These are phyloP conservation scores for Akabosia matsudoensis DNA, from an alignment of 1,140 invertebrate genomes.

Conservation along the genomic window DNA sequence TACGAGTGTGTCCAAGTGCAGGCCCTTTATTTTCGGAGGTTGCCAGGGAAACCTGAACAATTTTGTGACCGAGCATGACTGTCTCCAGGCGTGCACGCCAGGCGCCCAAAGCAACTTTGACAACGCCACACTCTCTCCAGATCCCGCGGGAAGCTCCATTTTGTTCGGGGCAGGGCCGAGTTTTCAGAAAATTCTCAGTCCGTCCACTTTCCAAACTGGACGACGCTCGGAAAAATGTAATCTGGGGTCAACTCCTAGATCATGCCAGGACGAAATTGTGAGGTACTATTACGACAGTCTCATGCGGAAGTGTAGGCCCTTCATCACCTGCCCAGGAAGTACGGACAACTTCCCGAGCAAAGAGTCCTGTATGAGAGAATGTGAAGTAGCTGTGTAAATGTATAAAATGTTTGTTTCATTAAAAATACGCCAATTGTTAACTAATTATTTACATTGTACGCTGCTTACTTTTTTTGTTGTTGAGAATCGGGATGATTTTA, in stretches of 20 bases:
- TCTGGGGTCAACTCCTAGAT: slow-evolving; percentile 27
- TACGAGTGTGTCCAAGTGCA: slow-evolving; percentile 26
- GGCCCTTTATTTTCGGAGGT: slow-evolving; percentile 45
- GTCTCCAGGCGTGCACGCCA: slow-evolving; percentile 23
- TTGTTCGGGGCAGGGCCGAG: neutral
- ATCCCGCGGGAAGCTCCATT: neutral
- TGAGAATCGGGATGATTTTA: no score
- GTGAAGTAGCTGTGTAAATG: slow-evolving; percentile 27
- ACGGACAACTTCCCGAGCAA: slow-evolving; percentile 37
- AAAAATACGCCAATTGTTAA: neutral
- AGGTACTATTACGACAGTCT: slow-evolving; percentile 38
- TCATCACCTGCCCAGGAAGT: slow-evolving; percentile 39
- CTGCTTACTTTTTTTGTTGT: no score
- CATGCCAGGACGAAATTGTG: slow-evolving; percentile 40
- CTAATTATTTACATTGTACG: no score
- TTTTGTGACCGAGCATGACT: slow-evolving; percentile 37
- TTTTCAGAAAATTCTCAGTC: neutral
- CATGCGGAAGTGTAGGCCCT: slow-evolving; percentile 41
- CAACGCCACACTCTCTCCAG: neutral
- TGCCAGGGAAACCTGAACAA: slow-evolving; percentile 44
- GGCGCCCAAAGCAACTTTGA: neutral
- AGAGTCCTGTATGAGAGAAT: slow-evolving; percentile 34
- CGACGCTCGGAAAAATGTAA: slow-evolving; percentile 32
- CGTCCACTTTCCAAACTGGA: neutral
- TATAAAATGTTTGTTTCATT: neutral